Evolutionary conservation across 2,113 vertebrate species (phyloP).

Genomic region (Psittacara wagleri): DNA sequence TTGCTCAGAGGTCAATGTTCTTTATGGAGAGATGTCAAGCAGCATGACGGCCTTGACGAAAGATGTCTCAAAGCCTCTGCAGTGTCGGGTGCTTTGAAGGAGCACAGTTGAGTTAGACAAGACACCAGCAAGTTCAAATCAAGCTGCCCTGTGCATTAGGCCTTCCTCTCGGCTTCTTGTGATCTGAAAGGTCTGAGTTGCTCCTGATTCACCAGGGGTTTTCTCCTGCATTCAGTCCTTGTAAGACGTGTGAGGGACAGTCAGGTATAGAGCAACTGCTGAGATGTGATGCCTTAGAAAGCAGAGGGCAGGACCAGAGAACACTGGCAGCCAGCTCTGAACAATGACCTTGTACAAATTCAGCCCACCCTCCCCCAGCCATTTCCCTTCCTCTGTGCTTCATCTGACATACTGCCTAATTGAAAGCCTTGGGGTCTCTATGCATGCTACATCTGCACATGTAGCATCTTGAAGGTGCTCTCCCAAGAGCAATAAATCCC

Average conservation of each 20-base stretch:
- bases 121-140: neutral
- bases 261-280: neutral
- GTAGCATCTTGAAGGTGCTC: neutral
- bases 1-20: neutral
- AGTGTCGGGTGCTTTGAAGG: neutral
- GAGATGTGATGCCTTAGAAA: neutral
- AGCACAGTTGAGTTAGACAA: neutral
- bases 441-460: no score
- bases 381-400: neutral
- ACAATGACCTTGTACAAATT: neutral
- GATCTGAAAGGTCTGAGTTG: neutral
- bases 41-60: neutral
- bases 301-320: neutral
- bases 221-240: neutral
- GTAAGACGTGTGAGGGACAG: neutral
- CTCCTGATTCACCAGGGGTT: neutral
- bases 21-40: neutral
- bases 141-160: neutral
- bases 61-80: neutral
- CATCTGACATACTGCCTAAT: neutral
- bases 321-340: neutral
- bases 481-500: neutral
- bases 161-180: neutral
- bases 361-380: neutral
- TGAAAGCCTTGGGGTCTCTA: neutral